phyloP scores from a whole-genome alignment of 1,140 invertebrate genomes.

The Bombus difficillimus region DNA sequence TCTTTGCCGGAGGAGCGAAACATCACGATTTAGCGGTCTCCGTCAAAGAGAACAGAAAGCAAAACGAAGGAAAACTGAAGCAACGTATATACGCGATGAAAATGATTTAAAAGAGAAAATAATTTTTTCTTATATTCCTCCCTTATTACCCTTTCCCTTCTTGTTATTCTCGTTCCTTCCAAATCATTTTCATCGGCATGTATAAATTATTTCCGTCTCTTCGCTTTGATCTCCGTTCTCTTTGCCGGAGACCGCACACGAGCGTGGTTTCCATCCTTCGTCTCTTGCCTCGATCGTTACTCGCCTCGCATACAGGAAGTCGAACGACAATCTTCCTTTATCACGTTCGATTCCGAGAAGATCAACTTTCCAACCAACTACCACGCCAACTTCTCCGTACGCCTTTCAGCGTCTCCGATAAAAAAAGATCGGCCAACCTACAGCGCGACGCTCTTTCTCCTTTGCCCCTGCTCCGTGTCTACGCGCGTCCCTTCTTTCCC shows the following conservation, averaged over 20 bases:
- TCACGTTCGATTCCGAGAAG: neutral
- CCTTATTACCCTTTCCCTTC: conserved; percentile 6
- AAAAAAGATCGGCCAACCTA: neutral
- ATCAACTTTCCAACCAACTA: neutral
- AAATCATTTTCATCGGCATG: neutral
- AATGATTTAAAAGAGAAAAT: no score
- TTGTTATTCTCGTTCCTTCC: neutral
- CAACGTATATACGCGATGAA: no score
- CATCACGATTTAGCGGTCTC: no score
- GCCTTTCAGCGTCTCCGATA: neutral
- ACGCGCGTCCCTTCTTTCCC: neutral
- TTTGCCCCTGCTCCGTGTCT: neutral
- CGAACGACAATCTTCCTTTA: neutral
- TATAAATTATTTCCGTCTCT: neutral
- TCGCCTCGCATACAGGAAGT: conserved; percentile 12
- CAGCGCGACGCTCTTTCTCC: neutral
- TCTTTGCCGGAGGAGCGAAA: neutral
- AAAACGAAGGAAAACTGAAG: no score
- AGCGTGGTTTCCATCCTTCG: neutral
- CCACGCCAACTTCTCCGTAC: neutral
- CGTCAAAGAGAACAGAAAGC: no score
- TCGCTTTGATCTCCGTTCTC: neutral
- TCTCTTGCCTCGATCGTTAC: conserved; percentile 16
- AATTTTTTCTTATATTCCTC: conserved; percentile 54
- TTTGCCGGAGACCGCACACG: conserved; percentile 28